Base-by-base conservation (phyloP, 2,113 vertebrate species). In the Columba janthina region DNA sequence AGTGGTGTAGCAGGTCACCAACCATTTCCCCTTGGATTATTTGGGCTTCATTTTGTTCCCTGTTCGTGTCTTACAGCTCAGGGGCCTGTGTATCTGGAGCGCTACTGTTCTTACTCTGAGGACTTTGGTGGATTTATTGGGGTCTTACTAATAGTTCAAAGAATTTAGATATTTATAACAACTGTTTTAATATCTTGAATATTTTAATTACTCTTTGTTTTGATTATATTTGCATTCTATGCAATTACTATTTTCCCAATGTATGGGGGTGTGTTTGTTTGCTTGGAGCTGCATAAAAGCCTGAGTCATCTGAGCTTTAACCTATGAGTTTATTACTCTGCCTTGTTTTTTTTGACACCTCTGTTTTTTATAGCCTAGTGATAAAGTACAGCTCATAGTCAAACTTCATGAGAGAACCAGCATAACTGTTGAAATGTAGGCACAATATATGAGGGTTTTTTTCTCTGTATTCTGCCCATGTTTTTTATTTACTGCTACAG, bases 401-500 rank as follows among this genome's bases (percentile, higher is more conserved):
- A 81, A 85, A 60, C 0, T 2, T 15, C 25, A 57, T 2, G 4
- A 3, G 10, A 74, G 21, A 64, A 92, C 34, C 3, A 34, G 3
- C 11, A 61, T 32, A 70, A 78, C 16, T 32, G 7, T 61, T 53
- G 7, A 75, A 95, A 75, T 38, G 9, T 44, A 57, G 4, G 8
- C 7, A 25, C 0, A 0, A 16, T 18, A 11, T 38, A 24, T 8
- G 5, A 78, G 4, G 1, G 0, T 3, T 16, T 81, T 73, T 38
- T 64, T 26, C 21, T 50, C 28, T 62, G 4, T 71, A 31, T 62
- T 65, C 73, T 76, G 42, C 29, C 14, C 17, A 12, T 42, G 7
- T 38, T 32, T 88, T 75, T 25, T 70, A 36, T 74, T 87, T 87
- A 36, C 12, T 58, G 50, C 11, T 38, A 29, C 11, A 12, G 28